These are phyloP conservation scores for Macquaria australasica DNA, from an alignment of 2,113 vertebrate species.

Conservation along the genomic window DNA sequence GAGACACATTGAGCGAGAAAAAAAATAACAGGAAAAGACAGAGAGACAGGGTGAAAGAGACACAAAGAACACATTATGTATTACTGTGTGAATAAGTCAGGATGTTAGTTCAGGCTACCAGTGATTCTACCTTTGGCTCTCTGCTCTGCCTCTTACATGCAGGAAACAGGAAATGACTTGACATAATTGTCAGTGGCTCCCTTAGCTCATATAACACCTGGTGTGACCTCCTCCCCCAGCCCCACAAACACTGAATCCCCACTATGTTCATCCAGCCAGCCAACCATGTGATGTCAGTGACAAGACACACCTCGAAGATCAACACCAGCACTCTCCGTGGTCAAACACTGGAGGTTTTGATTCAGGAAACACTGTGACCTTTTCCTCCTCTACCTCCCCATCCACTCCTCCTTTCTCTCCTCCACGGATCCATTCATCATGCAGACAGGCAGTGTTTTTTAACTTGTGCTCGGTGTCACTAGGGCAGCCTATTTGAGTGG, in stretches of 20 bases:
- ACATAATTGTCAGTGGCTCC: constrained; percentile 7
- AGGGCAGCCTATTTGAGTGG: constrained; percentile 21
- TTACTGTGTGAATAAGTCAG: constrained; percentile 12
- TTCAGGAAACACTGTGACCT: constrained; percentile 66
- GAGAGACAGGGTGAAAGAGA: not conserved
- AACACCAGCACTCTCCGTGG: constrained; percentile 45
- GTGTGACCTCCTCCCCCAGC: constrained; percentile 13
- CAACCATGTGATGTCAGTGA: constrained; percentile 41
- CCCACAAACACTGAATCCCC: constrained; percentile 29
- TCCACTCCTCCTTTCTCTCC: constrained; percentile 30
- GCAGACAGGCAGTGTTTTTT: constrained; percentile 64
- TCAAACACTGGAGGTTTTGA: constrained; percentile 64
- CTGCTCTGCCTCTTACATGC: constrained; percentile 1
- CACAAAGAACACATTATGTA: constrained; percentile 6
- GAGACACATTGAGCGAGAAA: not conserved
- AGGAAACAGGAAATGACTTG: constrained; percentile 50
- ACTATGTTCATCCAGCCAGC: constrained; percentile 17
- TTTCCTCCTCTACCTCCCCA: constrained; percentile 50
- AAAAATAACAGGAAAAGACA: constrained; percentile 5
- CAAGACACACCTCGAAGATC: constrained; percentile 56
- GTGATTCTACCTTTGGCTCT: constrained; percentile 24
- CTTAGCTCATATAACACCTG: constrained; percentile 24
- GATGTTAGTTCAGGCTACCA: constrained; percentile 39
- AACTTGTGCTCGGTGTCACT: constrained; percentile 54
- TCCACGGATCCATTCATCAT: constrained; percentile 71